These are phyloP conservation scores for Lepidochrysops patricia DNA, from an alignment of 2,888 invertebrate species.

Conservation along the genomic window DNA sequence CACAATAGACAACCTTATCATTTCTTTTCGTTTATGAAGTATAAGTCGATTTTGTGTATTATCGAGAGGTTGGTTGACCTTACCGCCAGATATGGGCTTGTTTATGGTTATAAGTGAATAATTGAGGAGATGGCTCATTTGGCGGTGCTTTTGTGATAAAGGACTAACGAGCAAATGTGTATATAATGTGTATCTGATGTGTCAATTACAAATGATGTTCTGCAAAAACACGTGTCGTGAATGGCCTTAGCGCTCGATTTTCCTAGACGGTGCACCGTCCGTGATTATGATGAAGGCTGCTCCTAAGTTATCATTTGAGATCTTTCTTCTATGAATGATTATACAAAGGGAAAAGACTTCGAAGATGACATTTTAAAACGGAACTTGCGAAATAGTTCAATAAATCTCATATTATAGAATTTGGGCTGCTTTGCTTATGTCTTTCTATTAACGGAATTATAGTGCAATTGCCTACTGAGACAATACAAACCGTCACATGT, in stretches of 20 bases:
- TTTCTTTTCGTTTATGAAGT: not conserved
- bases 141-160: constrained; percentile 6
- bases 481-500: not conserved
- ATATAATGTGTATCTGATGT: not conserved
- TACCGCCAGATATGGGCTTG: constrained; percentile 12
- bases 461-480: not conserved
- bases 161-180: not conserved
- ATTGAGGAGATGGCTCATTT: constrained; percentile 9
- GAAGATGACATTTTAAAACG: too few relatives aligned
- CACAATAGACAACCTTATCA: not conserved
- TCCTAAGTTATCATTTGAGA: too few relatives aligned
- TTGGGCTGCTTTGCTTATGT: too few relatives aligned
- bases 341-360: too few relatives aligned
- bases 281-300: too few relatives aligned
- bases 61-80: constrained; percentile 2
- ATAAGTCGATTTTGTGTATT: constrained; percentile 7
- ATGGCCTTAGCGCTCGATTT: not conserved
- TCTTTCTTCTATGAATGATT: too few relatives aligned
- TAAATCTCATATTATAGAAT: too few relatives aligned
- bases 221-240: not conserved
- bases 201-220: not conserved
- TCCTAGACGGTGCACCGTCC: not conserved
- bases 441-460: too few relatives aligned
- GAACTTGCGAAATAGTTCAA: too few relatives aligned
- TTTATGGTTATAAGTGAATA: constrained; percentile 16